Evolutionary conservation across 1,140 invertebrate species (phyloP).

Genomic region (Centruroides vittatus): DNA sequence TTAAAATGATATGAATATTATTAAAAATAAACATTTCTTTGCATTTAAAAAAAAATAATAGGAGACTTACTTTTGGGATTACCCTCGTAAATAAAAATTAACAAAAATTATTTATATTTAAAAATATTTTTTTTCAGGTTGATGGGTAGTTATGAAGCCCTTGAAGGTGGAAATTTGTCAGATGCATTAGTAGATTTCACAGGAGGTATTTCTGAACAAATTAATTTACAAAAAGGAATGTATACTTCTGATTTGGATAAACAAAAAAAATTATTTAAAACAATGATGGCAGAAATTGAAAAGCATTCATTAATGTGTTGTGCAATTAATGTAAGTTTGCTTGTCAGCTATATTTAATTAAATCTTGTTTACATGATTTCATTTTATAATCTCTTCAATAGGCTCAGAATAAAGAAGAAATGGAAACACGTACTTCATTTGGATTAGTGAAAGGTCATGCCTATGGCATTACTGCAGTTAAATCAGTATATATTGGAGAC

Average conservation of each 20-base stretch:
- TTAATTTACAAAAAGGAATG: conserved; percentile 9
- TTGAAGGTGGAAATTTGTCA: conserved; percentile 42
- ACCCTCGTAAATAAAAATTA: too few species aligned
- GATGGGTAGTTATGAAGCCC: conserved; percentile 41
- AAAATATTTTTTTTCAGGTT: conserved; percentile 25
- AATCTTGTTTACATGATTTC: too few species aligned
- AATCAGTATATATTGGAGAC: conserved; percentile 29
- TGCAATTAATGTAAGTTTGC: conserved; percentile 31
- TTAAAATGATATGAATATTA: too few species aligned
- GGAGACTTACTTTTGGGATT: too few species aligned
- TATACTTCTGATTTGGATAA: conserved; percentile 25
- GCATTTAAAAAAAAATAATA: too few species aligned
- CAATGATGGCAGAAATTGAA: conserved; percentile 33
- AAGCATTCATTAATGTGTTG: conserved; percentile 37
- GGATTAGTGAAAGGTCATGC: conserved; percentile 44
- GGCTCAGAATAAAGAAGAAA: conserved; percentile 25
- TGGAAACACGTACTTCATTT: conserved; percentile 33
- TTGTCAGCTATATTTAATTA: too few species aligned
- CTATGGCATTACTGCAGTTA: conserved; percentile 44
- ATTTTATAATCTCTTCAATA: too few species aligned
- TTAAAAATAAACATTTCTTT: too few species aligned
- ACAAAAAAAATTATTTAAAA: conserved; percentile 29
- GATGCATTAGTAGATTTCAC: conserved; percentile 48
- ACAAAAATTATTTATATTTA: background rate
- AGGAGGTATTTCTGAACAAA: conserved; percentile 38